A percentile compares a stretch with the other conserved stretches of the same genome.
phyloP scores from a whole-genome alignment of 2,113 vertebrate genomes.

The Ochotona princeps region DNA sequence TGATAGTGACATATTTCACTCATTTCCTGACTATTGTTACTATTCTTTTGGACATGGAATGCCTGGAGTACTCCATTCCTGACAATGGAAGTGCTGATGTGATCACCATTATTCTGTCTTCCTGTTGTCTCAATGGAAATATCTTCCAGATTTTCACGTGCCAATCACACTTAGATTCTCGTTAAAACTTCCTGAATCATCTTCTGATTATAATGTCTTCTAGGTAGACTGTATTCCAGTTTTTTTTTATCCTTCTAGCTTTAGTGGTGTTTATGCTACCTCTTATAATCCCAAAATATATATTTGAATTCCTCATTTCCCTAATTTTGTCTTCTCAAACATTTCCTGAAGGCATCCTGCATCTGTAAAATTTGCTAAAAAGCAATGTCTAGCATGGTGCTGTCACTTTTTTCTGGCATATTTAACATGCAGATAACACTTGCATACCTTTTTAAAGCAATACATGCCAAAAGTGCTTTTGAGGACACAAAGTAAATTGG shows the following conservation, averaged over 20 bases:
- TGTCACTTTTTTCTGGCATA: background rate
- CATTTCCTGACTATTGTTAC: background rate
- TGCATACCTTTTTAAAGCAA: background rate
- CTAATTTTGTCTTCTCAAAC: slow-evolving; percentile 10
- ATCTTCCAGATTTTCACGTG: background rate
- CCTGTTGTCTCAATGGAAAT: background rate
- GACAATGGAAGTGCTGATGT: background rate
- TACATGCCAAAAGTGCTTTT: slow-evolving; percentile 35
- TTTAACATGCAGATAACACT: background rate
- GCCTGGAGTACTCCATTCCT: background rate
- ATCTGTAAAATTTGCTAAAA: background rate
- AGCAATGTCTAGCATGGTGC: background rate
- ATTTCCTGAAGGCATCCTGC: background rate
- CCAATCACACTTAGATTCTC: background rate
- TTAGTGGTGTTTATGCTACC: background rate
- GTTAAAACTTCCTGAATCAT: background rate
- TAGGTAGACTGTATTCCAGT: background rate
- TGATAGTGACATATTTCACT: background rate
- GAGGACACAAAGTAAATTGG: slow-evolving; percentile 41
- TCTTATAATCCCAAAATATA: background rate
- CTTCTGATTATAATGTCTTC: slow-evolving; percentile 21
- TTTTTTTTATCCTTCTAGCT: background rate
- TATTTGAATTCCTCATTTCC: background rate
- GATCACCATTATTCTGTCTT: background rate
- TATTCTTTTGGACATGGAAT: background rate